Evolutionary conservation across 2,888 invertebrate species (phyloP), one percentile per base, ranked within the genome.

Genomic region (Palloptera scutellata): DNA sequence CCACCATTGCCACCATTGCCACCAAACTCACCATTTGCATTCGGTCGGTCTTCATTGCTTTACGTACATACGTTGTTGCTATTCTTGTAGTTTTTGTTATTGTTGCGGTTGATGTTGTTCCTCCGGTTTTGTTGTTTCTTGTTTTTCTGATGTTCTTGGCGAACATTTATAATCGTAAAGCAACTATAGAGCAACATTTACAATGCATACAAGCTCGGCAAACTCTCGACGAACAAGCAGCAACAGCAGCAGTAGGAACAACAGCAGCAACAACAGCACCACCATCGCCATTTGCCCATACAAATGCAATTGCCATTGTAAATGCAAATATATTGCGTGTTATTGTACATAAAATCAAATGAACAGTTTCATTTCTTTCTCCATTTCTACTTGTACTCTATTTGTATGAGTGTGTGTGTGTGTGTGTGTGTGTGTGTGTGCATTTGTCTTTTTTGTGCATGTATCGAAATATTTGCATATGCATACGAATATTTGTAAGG

Each of bases 161-260:
- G 64, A 58, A 66, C 64, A 66, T 69, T 67, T 66, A 70, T 62
- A 67, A 72, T 70, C 66, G 61, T 68, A 68, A 65, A 52, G 52
- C 59, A 65, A 60, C 59, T 4, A 8, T 8, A 48, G 51, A 48
- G 30, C 30, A 30, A 30, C 30, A 30, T 30, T 30, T 30, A 30
- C 30, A 30, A 30, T 6, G 30, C 30, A 30, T 6, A 30, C 30
- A 30, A 6, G n/a, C n/a, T 6, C 30, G 30, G 6, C 30, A 30
- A 30, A 30, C 30, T 30, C 30, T 30, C 30, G 30, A 30, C 30
- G 6, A 2, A 30, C 30, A 58, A 66, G 42, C 61, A 41, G 48
- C 40, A 41, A 40, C n/a, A 45, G 41, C 1, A n/a, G 12, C 43
- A 13, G 59, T 59, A 51, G 54, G 52, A 62, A 53, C 13, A 48